A percentile compares a stretch with the other conserved stretches of the same genome.
These are phyloP conservation scores for Hydrozoanthus tunicans DNA, from an alignment of 64 coral and sea anemone genomes.

Conservation along the genomic window DNA sequence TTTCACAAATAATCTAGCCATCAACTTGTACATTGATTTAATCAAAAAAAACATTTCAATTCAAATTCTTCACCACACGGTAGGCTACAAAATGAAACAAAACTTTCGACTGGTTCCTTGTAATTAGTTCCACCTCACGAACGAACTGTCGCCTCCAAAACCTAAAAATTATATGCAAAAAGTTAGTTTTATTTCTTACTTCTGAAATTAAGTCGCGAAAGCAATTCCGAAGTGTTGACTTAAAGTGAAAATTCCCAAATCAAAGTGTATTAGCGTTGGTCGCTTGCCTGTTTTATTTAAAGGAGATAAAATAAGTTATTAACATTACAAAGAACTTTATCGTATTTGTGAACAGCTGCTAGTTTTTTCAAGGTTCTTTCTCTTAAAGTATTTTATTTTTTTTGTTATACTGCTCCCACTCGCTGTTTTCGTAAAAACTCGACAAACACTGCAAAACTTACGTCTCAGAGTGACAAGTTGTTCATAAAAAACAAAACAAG, in stretches of 20 bases:
- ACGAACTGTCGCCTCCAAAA: neutral
- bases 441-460: neutral
- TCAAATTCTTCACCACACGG: neutral
- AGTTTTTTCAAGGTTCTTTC: neutral
- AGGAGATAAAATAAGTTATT: neutral
- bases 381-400: neutral
- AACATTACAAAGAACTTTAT: constrained; percentile 1
- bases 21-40: neutral
- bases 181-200: neutral
- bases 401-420: neutral
- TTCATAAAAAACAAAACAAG: neutral
- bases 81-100: neutral
- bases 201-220: neutral
- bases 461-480: neutral
- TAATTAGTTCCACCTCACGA: neutral
- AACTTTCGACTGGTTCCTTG: neutral
- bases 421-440: neutral
- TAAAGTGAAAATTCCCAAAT: neutral
- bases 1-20: neutral
- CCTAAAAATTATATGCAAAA: neutral
- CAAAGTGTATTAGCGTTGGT: neutral
- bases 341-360: neutral
- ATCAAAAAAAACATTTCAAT: neutral
- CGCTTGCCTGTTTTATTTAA: neutral
- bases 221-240: neutral